Percentiles rank a stretch among this genome's conserved stretches.
Conservation (phyloP, 2,888 invertebrate genomes). For the Eupeodes latifasciatus region DNA sequence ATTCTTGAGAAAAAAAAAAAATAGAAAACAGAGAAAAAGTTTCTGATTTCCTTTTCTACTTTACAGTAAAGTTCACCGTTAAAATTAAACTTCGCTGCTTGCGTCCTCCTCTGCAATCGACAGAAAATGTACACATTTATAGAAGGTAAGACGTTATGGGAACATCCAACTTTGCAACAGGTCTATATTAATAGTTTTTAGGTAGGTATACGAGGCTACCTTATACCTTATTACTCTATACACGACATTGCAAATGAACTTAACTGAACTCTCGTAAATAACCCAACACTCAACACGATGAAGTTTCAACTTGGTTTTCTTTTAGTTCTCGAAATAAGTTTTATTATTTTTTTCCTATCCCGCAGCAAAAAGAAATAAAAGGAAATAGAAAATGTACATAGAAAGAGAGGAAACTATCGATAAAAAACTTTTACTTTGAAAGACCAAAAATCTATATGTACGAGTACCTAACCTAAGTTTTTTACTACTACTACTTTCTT, state of each 20-base stretch:
- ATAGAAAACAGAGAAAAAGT: too few species aligned
- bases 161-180: too few species aligned
- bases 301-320: constrained; percentile 42
- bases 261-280: constrained; percentile 40
- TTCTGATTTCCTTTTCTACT: too few species aligned
- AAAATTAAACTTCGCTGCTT: too few species aligned
- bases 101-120: too few species aligned
- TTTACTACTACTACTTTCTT: neutral
- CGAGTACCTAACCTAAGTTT: too few species aligned
- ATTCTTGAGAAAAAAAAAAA: too few species aligned
- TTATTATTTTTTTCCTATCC: neutral
- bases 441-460: constrained; percentile 3
- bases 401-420: neutral
- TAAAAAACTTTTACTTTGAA: constrained; percentile 45
- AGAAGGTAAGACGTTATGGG: too few species aligned
- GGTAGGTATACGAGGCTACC: too few species aligned
- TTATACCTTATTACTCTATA: neutral
- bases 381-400: neutral
- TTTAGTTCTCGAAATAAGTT: constrained; percentile 29
- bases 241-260: constrained; percentile 3
- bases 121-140: too few species aligned
- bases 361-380: neutral
- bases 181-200: too few species aligned
- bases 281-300: constrained; percentile 39
- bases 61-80: too few species aligned